These are phyloP conservation scores for Eulemur rufifrons DNA, from an alignment of 2,113 vertebrate species.

Conservation along the genomic window DNA sequence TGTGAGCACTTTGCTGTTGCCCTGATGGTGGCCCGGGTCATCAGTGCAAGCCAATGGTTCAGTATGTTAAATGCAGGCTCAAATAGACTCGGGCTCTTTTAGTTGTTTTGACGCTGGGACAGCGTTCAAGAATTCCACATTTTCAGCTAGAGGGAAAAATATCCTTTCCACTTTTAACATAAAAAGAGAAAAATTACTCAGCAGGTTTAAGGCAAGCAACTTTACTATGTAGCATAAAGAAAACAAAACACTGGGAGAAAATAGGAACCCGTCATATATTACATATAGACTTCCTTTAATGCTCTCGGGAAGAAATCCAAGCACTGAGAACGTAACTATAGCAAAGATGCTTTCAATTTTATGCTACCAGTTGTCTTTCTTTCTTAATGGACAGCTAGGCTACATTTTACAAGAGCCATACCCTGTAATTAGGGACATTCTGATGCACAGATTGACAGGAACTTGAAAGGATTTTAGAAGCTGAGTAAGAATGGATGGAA, in stretches of 20 bases:
- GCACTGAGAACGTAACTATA: constrained; percentile 5
- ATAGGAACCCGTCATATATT: background rate
- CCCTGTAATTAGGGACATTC: constrained; percentile 68
- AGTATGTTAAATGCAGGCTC: background rate
- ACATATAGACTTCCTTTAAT: constrained; percentile 29
- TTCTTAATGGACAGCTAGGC: constrained; percentile 65
- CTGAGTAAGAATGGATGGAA: background rate
- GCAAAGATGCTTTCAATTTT: constrained; percentile 64
- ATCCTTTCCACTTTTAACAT: constrained; percentile 39
- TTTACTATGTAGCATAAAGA: constrained; percentile 57
- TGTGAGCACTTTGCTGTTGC: background rate
- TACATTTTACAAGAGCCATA: constrained; percentile 54
- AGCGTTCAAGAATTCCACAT: background rate
- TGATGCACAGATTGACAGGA: constrained; percentile 18
- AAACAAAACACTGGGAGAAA: constrained; percentile 29
- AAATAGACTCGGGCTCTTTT: background rate
- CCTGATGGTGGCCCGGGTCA: background rate
- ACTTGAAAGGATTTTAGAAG: constrained; percentile 20
- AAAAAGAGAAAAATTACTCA: constrained; percentile 36
- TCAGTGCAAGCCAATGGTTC: background rate
- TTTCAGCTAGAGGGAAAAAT: constrained; percentile 18
- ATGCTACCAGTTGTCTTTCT: constrained; percentile 42
- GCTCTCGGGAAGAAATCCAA: constrained; percentile 49
- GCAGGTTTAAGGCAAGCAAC: constrained; percentile 59
- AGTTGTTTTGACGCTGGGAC: background rate